phyloP scores from a whole-genome alignment of 2,888 invertebrate genomes.

The Meghimatium bilineatum region DNA sequence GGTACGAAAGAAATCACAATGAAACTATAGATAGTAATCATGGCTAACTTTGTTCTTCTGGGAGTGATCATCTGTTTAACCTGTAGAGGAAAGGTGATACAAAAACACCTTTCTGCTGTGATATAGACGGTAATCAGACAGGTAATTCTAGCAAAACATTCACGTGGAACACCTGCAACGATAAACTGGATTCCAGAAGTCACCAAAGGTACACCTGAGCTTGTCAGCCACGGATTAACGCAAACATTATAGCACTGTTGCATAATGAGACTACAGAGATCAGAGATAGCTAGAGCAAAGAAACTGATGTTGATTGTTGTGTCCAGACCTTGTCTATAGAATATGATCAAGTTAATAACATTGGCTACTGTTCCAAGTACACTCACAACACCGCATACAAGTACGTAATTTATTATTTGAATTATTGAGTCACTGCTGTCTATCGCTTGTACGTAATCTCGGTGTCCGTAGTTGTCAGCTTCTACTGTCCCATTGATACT shows the following conservation, averaged over 20 bases:
- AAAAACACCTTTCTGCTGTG: conserved; percentile 25
- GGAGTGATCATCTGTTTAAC: conserved; percentile 29
- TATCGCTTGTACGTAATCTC: no score
- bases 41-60: not conserved
- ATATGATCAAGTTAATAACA: conserved; percentile 22
- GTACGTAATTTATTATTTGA: not conserved
- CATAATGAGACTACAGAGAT: conserved; percentile 16
- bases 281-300: conserved; percentile 20
- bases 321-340: conserved; percentile 29
- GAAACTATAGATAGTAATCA: not conserved
- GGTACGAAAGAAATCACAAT: conserved; percentile 2
- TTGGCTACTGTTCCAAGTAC: conserved; percentile 13
- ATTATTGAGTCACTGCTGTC: no score
- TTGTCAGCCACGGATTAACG: not conserved
- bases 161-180: conserved; percentile 8
- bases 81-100: conserved; percentile 17
- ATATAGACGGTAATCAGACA: conserved; percentile 18
- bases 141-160: conserved; percentile 28
- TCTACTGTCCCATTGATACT: no score
- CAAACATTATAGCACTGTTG: conserved; percentile 15
- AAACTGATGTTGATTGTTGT: conserved; percentile 32
- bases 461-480: no score
- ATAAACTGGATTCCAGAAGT: not conserved
- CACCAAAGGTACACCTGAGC: not conserved
- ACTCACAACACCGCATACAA: not conserved